Evolutionary conservation across 2,888 invertebrate genomes (phyloP).

Genomic region (Erebia epiphron): DNA sequence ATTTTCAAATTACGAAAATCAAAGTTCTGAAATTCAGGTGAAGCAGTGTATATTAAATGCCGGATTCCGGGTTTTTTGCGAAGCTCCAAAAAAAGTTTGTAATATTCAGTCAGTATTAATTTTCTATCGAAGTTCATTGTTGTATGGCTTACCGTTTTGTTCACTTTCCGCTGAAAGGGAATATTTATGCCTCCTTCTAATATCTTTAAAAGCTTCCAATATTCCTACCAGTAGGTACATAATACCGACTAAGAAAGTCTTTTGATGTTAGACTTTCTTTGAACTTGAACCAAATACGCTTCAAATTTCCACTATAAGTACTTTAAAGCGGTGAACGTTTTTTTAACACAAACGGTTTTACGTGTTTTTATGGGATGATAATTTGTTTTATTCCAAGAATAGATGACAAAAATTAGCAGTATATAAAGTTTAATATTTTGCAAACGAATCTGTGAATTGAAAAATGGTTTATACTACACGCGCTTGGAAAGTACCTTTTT

Average conservation of each 20-base stretch:
- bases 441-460: too few species aligned
- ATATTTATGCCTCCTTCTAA: neutral
- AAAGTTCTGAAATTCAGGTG: constrained; percentile 9
- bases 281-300: constrained; percentile 2
- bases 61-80: constrained; percentile 12
- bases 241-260: neutral
- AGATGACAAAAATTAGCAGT: too few species aligned
- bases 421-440: too few species aligned
- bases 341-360: too few species aligned
- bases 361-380: too few species aligned
- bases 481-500: too few species aligned
- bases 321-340: neutral
- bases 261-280: neutral
- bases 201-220: neutral
- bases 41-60: constrained; percentile 10
- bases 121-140: constrained; percentile 17
- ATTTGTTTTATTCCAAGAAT: too few species aligned
- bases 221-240: neutral
- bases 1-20: neutral
- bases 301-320: neutral
- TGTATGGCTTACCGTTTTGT: constrained; percentile 7
- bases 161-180: neutral
- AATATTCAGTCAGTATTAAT: constrained; percentile 19
- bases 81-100: constrained; percentile 18
- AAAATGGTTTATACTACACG: too few species aligned